Percentiles rank a stretch among this genome's conserved stretches.
phyloP scores from a whole-genome alignment of 2,797 vertebrate species.

The Sebastes diploproa region DNA sequence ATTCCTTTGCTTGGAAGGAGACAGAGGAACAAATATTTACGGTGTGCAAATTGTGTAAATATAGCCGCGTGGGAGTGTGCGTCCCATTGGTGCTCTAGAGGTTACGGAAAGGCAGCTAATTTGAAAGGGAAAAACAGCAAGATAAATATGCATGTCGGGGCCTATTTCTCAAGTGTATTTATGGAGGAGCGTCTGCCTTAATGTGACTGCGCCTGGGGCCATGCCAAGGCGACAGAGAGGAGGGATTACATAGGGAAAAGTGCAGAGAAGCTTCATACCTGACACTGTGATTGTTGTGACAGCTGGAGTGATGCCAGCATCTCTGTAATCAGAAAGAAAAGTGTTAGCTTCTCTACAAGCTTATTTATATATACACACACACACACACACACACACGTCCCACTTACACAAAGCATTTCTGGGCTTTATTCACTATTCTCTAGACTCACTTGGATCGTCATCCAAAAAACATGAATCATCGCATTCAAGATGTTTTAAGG shows the following conservation, averaged over 20 bases:
- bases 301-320: constrained; percentile 92
- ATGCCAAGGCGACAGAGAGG: constrained; percentile 27
- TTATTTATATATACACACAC: background rate
- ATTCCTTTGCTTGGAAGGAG: constrained; percentile 34
- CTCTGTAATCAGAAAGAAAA: constrained; percentile 80
- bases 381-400: background rate
- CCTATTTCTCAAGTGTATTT: constrained; percentile 46
- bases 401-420: constrained; percentile 1
- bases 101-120: constrained; percentile 21
- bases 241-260: constrained; percentile 20
- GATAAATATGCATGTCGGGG: constrained; percentile 34
- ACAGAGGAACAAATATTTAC: constrained; percentile 42
- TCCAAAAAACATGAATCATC: constrained; percentile 63
- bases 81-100: constrained; percentile 34
- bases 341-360: constrained; percentile 27
- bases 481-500: constrained; percentile 24
- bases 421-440: constrained; percentile 32
- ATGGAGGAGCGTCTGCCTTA: constrained; percentile 44
- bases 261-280: constrained; percentile 79
- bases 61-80: constrained; percentile 31
- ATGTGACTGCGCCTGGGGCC: constrained; percentile 44
- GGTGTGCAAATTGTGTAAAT: constrained; percentile 40
- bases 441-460: constrained; percentile 26
- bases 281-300: constrained; percentile 91
- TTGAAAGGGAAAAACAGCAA: constrained; percentile 26